These are phyloP conservation scores for Dynastes maya DNA, from an alignment of 2,888 invertebrate genomes.

Conservation along the genomic window DNA sequence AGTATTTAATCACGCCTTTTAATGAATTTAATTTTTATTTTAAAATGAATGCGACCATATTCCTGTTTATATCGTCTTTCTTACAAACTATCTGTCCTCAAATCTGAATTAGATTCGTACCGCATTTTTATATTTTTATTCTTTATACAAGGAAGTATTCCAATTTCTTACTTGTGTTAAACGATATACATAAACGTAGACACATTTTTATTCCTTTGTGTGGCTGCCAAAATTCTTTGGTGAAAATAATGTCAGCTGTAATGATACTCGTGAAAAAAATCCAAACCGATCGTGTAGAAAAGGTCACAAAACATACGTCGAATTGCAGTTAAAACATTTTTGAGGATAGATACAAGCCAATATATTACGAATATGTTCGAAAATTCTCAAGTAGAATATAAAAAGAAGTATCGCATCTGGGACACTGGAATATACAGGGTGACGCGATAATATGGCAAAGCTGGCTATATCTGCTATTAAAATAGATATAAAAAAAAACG, in stretches of 20 bases:
- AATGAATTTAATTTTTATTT: too few species aligned
- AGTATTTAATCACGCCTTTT: too few species aligned
- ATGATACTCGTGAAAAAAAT: not conserved
- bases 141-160: conserved; percentile 8
- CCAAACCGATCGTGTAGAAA: not conserved
- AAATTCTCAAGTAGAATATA: too few species aligned
- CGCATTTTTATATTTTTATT: not conserved
- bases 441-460: too few species aligned
- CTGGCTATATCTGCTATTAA: too few species aligned
- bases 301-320: not conserved
- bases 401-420: too few species aligned
- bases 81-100: too few species aligned
- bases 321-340: not conserved
- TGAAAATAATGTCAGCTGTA: conserved; percentile 17
- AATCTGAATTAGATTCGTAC: too few species aligned
- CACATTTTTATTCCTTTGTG: conserved; percentile 17
- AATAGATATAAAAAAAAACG: too few species aligned
- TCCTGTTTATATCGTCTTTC: too few species aligned
- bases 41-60: too few species aligned
- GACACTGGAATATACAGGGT: too few species aligned
- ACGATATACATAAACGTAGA: conserved; percentile 9
- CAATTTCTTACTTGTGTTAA: not conserved
- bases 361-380: not conserved
- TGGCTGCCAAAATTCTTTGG: conserved; percentile 7
- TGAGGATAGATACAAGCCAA: not conserved